These are phyloP conservation scores for Psophia crepitans DNA, from an alignment of 2,113 vertebrate genomes.

Conservation along the genomic window DNA sequence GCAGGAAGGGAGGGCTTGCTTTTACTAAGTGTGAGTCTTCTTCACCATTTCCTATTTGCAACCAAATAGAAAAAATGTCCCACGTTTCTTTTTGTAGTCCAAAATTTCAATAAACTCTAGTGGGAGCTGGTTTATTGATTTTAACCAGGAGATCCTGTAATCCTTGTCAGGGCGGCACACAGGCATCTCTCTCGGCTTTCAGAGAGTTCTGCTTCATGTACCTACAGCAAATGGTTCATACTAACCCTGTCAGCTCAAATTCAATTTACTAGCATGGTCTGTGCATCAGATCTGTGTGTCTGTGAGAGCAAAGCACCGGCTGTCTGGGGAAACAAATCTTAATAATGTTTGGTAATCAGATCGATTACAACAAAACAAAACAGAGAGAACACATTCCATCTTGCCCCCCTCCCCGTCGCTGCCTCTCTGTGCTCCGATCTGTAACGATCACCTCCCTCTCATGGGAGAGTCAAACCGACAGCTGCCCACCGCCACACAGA, in stretches of 20 bases:
- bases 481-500: not conserved
- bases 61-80: not conserved
- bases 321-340: not conserved
- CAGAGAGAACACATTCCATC: not conserved
- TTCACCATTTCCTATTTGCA: not conserved
- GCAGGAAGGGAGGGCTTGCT: not conserved
- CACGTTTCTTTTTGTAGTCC: not conserved
- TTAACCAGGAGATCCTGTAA: not conserved
- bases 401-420: not conserved
- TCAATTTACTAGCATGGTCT: not conserved
- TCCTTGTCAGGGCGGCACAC: not conserved
- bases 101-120: not conserved
- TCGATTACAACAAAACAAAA: not conserved
- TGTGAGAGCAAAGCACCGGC: not conserved
- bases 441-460: not conserved
- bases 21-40: not conserved
- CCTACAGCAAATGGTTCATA: not conserved
- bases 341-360: not conserved
- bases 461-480: not conserved
- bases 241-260: not conserved
- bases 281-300: not conserved
- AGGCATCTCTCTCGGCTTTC: not conserved
- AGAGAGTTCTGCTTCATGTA: not conserved
- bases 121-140: not conserved
- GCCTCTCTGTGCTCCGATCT: not conserved